phyloP scores from a whole-genome alignment of 2,888 invertebrate genomes.

The Leucozona laternaria region DNA sequence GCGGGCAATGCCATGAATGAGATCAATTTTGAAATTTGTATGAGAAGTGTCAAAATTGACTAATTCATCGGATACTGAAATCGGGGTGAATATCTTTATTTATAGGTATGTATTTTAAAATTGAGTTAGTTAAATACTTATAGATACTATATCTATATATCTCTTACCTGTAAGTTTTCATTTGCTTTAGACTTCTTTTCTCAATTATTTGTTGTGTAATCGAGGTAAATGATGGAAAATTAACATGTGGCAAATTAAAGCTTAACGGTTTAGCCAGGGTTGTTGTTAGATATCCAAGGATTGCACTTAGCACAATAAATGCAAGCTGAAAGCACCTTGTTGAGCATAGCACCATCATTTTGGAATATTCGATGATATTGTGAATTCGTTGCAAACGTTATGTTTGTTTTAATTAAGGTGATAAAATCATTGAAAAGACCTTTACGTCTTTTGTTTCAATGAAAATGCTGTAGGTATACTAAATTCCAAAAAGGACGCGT shows the following conservation, averaged over 20 bases:
- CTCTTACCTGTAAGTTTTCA: conserved; percentile 83
- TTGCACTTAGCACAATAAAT: conserved; percentile 78
- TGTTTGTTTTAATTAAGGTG: conserved; percentile 8
- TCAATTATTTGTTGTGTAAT: conserved; percentile 83
- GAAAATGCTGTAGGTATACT: background rate
- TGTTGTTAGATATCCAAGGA: conserved; percentile 80
- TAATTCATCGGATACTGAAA: too few species aligned
- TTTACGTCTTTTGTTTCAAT: background rate
- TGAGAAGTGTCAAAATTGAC: too few species aligned
- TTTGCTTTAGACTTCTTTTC: conserved; percentile 81
- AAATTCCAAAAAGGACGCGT: conserved; percentile 37
- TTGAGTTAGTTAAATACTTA: background rate
- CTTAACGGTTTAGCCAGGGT: conserved; percentile 82
- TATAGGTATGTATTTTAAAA: background rate
- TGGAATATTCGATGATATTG: conserved; percentile 8
- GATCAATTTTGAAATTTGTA: too few species aligned
- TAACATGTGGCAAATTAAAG: conserved; percentile 80
- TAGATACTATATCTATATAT: background rate
- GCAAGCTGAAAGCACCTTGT: conserved; percentile 79
- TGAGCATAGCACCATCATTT: conserved; percentile 72
- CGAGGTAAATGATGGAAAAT: conserved; percentile 82
- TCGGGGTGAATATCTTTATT: too few species aligned
- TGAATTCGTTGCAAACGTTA: conserved; percentile 14
- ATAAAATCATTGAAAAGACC: conserved; percentile 41
- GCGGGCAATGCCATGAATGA: too few species aligned